Evolutionary conservation across 1,140 invertebrate genomes (phyloP), one percentile per base, ranked within the genome.

Genomic region (Saxidomus purpurata): DNA sequence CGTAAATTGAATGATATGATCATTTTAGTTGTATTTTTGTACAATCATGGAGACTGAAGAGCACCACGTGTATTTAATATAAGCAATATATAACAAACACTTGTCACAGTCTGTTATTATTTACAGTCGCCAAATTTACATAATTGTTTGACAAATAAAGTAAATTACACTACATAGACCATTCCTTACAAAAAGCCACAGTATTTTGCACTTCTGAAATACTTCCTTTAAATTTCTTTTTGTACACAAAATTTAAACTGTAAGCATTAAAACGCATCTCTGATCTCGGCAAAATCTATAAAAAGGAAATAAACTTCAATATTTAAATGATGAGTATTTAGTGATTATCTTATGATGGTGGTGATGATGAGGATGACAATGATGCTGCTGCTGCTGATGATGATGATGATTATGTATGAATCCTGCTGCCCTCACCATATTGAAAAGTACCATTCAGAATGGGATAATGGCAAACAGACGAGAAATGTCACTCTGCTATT

Each of bases 1-100:
- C 47, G 63, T 88, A 88, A 88, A 88, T 88, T 88, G 76, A 49
- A 52, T 49, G 86, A 88, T 88, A 88, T 28, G 36, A 88, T 88
- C 86, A 49, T 13, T 40, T 31, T 43, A 31, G 40, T 13, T 36
- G 25, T 85, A 34, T 85, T 49, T 55, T 59, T 28, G 38, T 59
- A 38, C 43, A 85, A 76, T 85, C 36, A 74, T 31, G 28, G 17
- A n/a, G 76, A 79, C 25, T 59, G 40, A 6, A 79, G 47, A 55
- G 34, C 22, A 47, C 8, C n/a, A 31, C 17, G 17, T 49, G 22
- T 47, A 13, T 52, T 79, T 55, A 31, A 34, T 36, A 22, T 13
- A 55, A 38, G 47, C 31, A 25, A 79, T 71, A 38, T 74, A 85
- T 76, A 49, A 76, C n/a, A 76, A 85, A 43, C 22, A 28, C 22